phyloP scores from a whole-genome alignment of 1,140 invertebrate genomes.

The Chrysoperla carnea region DNA sequence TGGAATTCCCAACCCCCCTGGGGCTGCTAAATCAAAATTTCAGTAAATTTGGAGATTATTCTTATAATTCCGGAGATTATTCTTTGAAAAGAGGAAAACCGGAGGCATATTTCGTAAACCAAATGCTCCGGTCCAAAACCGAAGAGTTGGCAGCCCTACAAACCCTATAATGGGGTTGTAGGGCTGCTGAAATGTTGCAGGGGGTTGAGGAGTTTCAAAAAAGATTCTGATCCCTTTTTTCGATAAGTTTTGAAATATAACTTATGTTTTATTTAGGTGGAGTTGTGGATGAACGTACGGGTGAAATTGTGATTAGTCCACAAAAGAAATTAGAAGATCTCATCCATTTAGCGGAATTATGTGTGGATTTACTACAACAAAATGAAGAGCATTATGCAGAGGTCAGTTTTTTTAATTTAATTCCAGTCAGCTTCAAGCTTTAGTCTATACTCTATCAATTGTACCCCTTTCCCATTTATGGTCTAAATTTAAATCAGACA shows the following conservation, averaged over 20 bases:
- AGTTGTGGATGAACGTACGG: constrained; percentile 12
- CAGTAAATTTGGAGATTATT: too few relatives aligned
- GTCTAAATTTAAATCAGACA: neutral
- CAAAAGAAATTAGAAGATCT: constrained; percentile 90
- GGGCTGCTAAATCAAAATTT: too few relatives aligned
- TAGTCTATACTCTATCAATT: neutral
- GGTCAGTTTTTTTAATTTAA: constrained; percentile 40
- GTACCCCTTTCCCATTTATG: neutral
- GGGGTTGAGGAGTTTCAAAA: neutral
- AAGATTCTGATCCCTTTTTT: neutral
- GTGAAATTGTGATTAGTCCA: constrained; percentile 62
- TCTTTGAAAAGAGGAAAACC: too few relatives aligned
- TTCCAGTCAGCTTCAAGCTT: constrained; percentile 6
- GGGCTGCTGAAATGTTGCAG: too few relatives aligned
- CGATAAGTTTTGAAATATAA: neutral
- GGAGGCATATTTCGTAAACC: too few relatives aligned
- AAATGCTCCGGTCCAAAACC: too few relatives aligned
- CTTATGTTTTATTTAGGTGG: neutral
- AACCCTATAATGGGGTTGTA: too few relatives aligned
- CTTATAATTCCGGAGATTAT: too few relatives aligned
- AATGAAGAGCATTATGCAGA: constrained; percentile 99
- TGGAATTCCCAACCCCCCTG: too few relatives aligned
- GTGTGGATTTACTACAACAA: constrained; percentile 95
- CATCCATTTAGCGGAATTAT: constrained; percentile 91
- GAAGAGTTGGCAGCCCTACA: too few relatives aligned